Percentiles rank a stretch among this genome's conserved stretches.
Conservation (phyloP, 2,113 vertebrate genomes). For the Blennius ocellaris region DNA sequence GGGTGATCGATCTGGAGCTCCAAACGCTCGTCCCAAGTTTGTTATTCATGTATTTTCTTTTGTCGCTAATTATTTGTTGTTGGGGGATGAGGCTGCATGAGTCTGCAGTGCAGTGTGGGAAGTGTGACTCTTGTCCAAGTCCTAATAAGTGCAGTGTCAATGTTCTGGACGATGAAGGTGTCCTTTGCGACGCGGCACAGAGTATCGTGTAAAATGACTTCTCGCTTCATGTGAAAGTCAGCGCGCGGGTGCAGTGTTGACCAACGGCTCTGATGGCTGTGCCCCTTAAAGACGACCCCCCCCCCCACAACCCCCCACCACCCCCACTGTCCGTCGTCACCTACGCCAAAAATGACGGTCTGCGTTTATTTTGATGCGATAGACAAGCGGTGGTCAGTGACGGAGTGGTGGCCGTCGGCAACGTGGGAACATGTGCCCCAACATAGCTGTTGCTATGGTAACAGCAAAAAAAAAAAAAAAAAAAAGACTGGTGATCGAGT, state of each 20-base stretch:
- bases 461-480: constrained; percentile 68
- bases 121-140: not conserved
- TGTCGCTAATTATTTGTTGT: constrained; percentile 11
- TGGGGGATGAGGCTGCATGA: constrained; percentile 4
- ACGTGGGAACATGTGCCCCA: constrained; percentile 68
- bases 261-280: not conserved
- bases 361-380: constrained; percentile 40
- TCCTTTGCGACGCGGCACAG: not conserved
- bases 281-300: not conserved
- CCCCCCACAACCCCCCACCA: too few relatives aligned
- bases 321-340: not conserved
- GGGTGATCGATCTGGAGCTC: constrained; percentile 18
- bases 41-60: constrained; percentile 23
- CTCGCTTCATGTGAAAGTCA: not conserved
- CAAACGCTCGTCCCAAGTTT: constrained; percentile 44
- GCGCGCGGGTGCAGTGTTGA: not conserved
- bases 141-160: not conserved
- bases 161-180: not conserved
- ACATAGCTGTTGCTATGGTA: constrained; percentile 81
- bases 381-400: constrained; percentile 41
- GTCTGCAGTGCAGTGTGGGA: not conserved
- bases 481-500: constrained; percentile 72
- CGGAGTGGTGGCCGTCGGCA: constrained; percentile 43
- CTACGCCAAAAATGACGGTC: constrained; percentile 10
- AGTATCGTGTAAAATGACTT: not conserved